These are phyloP conservation scores for Micropoecilia bifurca DNA, from an alignment of 2,797 vertebrate species.

Conservation along the genomic window DNA sequence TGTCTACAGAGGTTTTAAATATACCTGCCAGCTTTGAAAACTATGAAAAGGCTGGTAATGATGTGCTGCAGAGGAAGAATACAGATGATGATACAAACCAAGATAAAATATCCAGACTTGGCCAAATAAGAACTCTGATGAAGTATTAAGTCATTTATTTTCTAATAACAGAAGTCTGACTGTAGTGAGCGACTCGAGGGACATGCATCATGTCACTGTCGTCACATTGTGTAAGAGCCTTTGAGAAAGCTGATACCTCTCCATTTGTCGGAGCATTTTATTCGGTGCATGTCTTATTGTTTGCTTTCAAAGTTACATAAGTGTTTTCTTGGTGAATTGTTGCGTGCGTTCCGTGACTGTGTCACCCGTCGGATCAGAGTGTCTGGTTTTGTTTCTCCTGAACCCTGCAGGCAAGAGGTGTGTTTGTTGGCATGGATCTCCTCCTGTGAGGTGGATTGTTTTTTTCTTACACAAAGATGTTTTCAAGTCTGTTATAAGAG, in stretches of 20 bases:
- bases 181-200: background rate
- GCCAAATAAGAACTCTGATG: background rate
- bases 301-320: slow-evolving; percentile 33
- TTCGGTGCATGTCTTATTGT: background rate
- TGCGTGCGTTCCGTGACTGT: slow-evolving; percentile 6
- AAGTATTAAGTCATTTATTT: background rate
- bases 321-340: slow-evolving; percentile 22
- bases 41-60: background rate
- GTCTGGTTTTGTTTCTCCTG: slow-evolving; percentile 17
- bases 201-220: background rate
- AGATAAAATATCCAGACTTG: background rate
- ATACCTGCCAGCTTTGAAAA: background rate
- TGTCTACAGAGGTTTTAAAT: background rate
- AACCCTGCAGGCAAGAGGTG: slow-evolving; percentile 29
- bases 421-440: slow-evolving; percentile 35
- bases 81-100: background rate
- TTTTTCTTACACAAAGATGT: slow-evolving; percentile 9
- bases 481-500: background rate
- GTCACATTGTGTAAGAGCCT: slow-evolving; percentile 11
- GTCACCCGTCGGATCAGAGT: slow-evolving; percentile 1
- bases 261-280: slow-evolving; percentile 16
- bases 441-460: background rate
- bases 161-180: background rate
- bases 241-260: slow-evolving; percentile 35
- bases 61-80: background rate